Conservation (phyloP, 2,113 vertebrate genomes). For the Nibea albiflora region DNA sequence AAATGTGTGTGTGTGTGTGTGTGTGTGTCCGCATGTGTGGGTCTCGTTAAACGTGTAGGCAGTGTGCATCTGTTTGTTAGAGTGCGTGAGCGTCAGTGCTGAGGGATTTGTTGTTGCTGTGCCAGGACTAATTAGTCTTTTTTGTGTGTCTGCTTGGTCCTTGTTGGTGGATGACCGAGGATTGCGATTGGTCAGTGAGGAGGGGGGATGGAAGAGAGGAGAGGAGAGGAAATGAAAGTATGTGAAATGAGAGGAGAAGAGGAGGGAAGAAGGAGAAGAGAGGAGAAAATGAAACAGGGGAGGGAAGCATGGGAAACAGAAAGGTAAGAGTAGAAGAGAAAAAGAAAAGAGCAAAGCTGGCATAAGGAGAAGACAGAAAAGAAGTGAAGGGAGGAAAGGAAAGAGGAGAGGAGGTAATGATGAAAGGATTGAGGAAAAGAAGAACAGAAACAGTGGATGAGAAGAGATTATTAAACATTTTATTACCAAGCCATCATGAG, state of each 20-base stretch:
- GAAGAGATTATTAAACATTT: constrained; percentile 43
- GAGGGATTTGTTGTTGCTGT: constrained; percentile 53
- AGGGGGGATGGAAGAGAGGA: background rate
- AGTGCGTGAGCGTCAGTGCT: constrained; percentile 30
- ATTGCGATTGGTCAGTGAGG: constrained; percentile 57
- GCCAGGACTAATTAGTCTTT: constrained; percentile 75
- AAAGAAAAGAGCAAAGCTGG: background rate
- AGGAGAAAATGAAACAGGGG: background rate
- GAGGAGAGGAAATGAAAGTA: background rate
- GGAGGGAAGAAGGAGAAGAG: background rate
- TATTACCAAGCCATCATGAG: constrained; percentile 35
- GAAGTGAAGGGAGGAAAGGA: background rate
- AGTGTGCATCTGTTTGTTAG: constrained; percentile 46
- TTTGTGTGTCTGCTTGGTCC: constrained; percentile 59
- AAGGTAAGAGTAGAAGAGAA: background rate
- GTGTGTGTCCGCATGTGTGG: constrained; percentile 26
- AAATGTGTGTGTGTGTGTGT: background rate
- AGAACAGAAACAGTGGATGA: background rate
- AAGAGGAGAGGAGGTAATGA: background rate
- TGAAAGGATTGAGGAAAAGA: background rate
- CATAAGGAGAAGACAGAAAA: background rate
- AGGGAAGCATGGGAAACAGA: background rate
- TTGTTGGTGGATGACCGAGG: constrained; percentile 37
- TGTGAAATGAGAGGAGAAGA: background rate
- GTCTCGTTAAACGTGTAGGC: constrained; percentile 35